Evolutionary conservation across 2,888 invertebrate genomes (phyloP).

Genomic region (Agrotis puta): DNA sequence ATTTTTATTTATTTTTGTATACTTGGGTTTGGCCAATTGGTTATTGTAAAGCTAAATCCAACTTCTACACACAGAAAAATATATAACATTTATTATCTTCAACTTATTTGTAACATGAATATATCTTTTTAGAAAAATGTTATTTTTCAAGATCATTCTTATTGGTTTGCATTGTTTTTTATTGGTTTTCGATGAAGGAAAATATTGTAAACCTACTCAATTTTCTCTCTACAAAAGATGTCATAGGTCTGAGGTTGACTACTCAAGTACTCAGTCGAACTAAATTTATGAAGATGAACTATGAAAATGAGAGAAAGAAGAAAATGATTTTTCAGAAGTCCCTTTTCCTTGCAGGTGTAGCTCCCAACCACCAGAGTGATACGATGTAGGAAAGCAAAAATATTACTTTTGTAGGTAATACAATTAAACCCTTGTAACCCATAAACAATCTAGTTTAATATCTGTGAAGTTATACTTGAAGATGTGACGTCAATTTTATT

Average conservation of each 20-base stretch:
- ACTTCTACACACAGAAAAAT: slow-evolving; percentile 31
- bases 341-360: background rate
- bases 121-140: too few species aligned
- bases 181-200: slow-evolving; percentile 9
- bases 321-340: background rate
- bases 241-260: too few species aligned
- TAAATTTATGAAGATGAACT: background rate
- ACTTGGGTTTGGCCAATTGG: slow-evolving; percentile 49
- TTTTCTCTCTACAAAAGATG: background rate
- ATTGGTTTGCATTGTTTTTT: background rate
- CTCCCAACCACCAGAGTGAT: slow-evolving; percentile 4
- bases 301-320: background rate
- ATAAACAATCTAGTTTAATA: too few species aligned
- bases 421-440: too few species aligned
- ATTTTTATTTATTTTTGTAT: slow-evolving; percentile 20
- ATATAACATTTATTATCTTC: background rate
- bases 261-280: too few species aligned
- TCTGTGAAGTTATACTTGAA: background rate
- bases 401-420: background rate
- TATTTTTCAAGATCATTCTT: too few species aligned
- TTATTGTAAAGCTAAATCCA: slow-evolving; percentile 48
- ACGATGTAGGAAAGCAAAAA: background rate
- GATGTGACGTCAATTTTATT: too few species aligned
- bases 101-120: too few species aligned
- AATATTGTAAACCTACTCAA: background rate